phyloP scores from a whole-genome alignment of 2,797 vertebrate genomes.

The Macropodus opercularis region DNA sequence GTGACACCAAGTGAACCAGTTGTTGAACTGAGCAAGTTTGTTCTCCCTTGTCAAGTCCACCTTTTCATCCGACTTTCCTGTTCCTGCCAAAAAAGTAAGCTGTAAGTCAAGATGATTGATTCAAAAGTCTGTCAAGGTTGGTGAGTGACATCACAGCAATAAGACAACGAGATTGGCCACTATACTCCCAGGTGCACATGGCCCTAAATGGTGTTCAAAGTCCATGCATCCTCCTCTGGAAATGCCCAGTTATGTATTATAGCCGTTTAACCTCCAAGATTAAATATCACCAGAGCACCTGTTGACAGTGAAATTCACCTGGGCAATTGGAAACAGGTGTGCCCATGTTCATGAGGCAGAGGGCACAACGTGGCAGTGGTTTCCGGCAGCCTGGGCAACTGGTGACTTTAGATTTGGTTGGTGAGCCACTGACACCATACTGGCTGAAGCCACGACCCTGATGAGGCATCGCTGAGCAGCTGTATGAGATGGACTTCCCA shows the following conservation, averaged over 20 bases:
- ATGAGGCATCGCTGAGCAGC: constrained; percentile 94
- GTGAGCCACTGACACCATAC: constrained; percentile 96
- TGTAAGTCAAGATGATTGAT: constrained; percentile 17
- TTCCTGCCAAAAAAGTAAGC: constrained; percentile 78
- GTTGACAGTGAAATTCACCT: constrained; percentile 51
- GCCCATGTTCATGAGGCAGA: constrained; percentile 99
- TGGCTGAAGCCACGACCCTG: constrained; percentile 97
- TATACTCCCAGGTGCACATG: constrained; percentile 11
- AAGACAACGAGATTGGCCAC: background rate
- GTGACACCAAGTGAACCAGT: constrained; percentile 99
- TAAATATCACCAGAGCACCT: constrained; percentile 12
- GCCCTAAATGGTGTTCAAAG: constrained; percentile 41
- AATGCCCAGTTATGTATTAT: constrained; percentile 28
- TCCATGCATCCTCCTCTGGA: constrained; percentile 8
- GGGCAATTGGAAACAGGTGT: constrained; percentile 94
- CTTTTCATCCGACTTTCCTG: constrained; percentile 95
- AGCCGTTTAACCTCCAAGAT: constrained; percentile 15
- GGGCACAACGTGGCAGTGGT: constrained; percentile 96
- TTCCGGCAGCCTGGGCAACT: constrained; percentile 98
- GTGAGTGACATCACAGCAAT: constrained; percentile 1
- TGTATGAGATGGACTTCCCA: constrained; percentile 98
- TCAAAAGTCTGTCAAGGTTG: background rate
- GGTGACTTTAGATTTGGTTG: constrained; percentile 98
- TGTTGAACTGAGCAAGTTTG: constrained; percentile 98
- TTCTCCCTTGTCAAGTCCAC: constrained; percentile 97